These are phyloP conservation scores for Mobula birostris DNA, from an alignment of 2,113 vertebrate genomes.

Conservation along the genomic window DNA sequence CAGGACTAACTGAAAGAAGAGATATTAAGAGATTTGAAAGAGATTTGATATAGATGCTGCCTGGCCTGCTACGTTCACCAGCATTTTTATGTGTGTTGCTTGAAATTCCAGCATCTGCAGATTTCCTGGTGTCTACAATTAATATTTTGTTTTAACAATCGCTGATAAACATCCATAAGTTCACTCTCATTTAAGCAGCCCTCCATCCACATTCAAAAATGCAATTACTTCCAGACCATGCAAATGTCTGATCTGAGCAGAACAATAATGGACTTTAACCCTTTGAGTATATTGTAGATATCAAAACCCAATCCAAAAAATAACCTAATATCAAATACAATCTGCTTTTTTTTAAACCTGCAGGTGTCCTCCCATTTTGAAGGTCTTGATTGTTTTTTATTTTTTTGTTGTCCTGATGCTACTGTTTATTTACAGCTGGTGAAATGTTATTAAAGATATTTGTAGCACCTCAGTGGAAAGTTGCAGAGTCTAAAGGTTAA, in stretches of 20 bases:
- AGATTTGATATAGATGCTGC: too few relatives aligned
- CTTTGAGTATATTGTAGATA: background rate
- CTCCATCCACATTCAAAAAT: background rate
- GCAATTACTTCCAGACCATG: background rate
- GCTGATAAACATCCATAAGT: background rate
- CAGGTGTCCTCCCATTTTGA: background rate
- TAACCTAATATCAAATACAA: background rate
- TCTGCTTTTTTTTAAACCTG: background rate
- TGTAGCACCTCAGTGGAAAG: constrained; percentile 4
- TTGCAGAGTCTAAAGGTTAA: background rate
- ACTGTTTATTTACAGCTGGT: background rate
- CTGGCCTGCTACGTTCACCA: too few relatives aligned
- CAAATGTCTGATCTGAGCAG: background rate
- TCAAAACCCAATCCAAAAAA: background rate
- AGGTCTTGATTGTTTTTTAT: background rate
- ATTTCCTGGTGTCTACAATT: background rate
- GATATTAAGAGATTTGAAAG: too few relatives aligned
- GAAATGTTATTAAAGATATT: background rate
- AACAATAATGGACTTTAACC: background rate
- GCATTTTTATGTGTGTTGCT: too few relatives aligned
- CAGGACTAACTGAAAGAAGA: too few relatives aligned
- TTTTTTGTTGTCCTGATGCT: too few relatives aligned
- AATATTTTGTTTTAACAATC: background rate
- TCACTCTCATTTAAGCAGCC: background rate
- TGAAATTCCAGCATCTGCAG: too few relatives aligned